Conservation (phyloP, 1,140 invertebrate genomes). For the Lutraria rhynchaena region DNA sequence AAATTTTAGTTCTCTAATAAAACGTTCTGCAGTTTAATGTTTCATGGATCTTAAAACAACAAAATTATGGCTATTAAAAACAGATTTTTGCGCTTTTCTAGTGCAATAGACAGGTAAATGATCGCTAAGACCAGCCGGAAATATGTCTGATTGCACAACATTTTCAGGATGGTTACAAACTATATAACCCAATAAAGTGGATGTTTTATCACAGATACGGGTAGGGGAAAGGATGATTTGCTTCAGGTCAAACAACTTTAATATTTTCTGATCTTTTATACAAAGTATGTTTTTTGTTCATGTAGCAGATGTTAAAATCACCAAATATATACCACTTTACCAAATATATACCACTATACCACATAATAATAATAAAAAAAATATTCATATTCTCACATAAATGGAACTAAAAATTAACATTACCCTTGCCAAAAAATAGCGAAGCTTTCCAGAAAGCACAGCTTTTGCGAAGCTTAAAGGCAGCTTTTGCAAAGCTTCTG, state of each 20-base stretch:
- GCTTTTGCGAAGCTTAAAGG: too few species aligned
- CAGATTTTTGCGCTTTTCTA: constrained; percentile 7
- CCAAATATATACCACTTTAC: constrained; percentile 29
- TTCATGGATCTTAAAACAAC: constrained; percentile 28
- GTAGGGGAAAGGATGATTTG: constrained; percentile 39
- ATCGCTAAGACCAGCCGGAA: constrained; percentile 17
- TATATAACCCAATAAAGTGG: constrained; percentile 19
- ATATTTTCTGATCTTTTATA: too few species aligned
- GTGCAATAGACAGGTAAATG: constrained; percentile 40
- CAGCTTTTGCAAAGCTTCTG: too few species aligned
- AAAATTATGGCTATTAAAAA: not conserved
- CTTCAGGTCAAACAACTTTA: constrained; percentile 5
- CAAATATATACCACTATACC: too few species aligned
- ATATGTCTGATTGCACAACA: constrained; percentile 7
- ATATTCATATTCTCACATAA: too few species aligned
- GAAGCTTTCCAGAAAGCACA: too few species aligned
- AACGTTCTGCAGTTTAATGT: constrained; percentile 33
- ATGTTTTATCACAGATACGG: not conserved
- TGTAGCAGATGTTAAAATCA: constrained; percentile 25
- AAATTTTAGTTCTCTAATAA: constrained; percentile 7
- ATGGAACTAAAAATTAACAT: too few species aligned
- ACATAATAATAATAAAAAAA: too few species aligned
- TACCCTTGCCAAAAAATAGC: too few species aligned
- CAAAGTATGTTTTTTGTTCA: constrained; percentile 15
- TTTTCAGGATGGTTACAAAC: constrained; percentile 25